Conservation (phyloP, 2,888 invertebrate genomes). For the Andrena praecox region DNA sequence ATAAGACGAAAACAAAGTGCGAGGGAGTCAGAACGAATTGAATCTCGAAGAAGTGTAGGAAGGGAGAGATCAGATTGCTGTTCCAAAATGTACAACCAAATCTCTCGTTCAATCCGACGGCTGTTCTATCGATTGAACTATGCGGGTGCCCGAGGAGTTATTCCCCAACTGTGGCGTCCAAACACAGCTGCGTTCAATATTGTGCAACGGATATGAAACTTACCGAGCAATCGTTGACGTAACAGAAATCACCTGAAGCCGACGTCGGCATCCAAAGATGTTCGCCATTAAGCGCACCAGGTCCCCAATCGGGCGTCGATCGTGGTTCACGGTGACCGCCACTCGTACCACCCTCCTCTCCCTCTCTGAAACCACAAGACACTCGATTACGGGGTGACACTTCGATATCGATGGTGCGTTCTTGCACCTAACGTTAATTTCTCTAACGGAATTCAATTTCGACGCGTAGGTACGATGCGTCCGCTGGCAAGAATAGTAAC, state of each 20-base stretch:
- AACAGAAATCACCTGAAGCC: constrained; percentile 97
- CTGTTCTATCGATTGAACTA: too few species aligned
- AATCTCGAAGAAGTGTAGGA: too few species aligned
- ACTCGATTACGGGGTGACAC: constrained; percentile 47
- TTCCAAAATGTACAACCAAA: too few species aligned
- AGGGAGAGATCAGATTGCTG: too few species aligned
- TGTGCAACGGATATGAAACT: constrained; percentile 73
- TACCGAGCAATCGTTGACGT: constrained; percentile 96
- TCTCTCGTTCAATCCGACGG: too few species aligned
- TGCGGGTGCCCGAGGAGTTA: too few species aligned
- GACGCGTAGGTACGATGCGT: constrained; percentile 6
- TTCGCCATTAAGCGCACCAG: constrained; percentile 94
- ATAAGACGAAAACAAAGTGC: too few species aligned
- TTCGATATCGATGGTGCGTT: constrained; percentile 25
- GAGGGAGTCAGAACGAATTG: too few species aligned
- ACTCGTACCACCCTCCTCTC: constrained; percentile 76
- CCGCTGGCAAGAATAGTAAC: constrained; percentile 5
- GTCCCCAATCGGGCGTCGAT: constrained; percentile 95
- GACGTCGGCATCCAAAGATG: constrained; percentile 97
- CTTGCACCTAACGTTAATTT: constrained; percentile 57
- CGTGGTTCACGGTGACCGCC: constrained; percentile 86
- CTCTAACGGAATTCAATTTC: constrained; percentile 36
- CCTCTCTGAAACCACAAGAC: constrained; percentile 74
- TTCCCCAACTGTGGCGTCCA: too few species aligned
- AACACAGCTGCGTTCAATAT: too few species aligned